Evolutionary conservation across 2,888 invertebrate genomes (phyloP).

Genomic region (Kryphioiulus occultus): DNA sequence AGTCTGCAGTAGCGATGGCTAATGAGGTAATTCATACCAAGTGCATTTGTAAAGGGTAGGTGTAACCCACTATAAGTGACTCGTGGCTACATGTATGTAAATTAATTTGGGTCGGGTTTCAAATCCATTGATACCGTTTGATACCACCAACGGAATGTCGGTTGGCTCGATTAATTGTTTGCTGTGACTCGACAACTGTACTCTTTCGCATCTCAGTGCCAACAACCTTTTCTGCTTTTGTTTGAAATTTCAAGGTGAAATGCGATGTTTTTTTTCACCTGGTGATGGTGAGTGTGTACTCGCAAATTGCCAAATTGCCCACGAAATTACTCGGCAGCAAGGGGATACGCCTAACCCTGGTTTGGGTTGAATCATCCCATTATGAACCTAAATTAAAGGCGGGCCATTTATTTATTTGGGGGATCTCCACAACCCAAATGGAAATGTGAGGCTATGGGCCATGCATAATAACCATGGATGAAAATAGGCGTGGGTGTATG

Average conservation of each 20-base stretch:
- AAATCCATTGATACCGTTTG: not conserved
- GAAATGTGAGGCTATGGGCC: too few relatives aligned
- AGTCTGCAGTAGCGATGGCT: not conserved
- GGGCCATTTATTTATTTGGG: not conserved
- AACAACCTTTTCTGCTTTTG: not conserved
- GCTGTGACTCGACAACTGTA: not conserved
- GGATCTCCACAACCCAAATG: too few relatives aligned
- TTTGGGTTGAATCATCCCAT: not conserved
- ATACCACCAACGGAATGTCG: not conserved
- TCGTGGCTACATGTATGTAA: too few relatives aligned
- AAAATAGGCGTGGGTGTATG: too few relatives aligned
- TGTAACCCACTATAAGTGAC: not conserved
- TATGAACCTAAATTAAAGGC: not conserved
- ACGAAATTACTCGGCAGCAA: not conserved
- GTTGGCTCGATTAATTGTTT: not conserved
- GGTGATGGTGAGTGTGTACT: not conserved
- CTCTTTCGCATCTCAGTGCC: not conserved
- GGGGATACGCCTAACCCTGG: not conserved
- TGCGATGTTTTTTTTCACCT: not conserved
- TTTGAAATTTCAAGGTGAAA: slow-evolving; percentile 3
- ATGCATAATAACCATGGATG: too few relatives aligned
- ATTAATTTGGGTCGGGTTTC: not conserved
- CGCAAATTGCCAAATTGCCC: not conserved
- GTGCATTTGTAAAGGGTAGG: not conserved
- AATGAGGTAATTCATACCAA: not conserved